These are phyloP conservation scores for Actinia equina DNA, from an alignment of 64 coral and sea anemone genomes.

Conservation along the genomic window DNA sequence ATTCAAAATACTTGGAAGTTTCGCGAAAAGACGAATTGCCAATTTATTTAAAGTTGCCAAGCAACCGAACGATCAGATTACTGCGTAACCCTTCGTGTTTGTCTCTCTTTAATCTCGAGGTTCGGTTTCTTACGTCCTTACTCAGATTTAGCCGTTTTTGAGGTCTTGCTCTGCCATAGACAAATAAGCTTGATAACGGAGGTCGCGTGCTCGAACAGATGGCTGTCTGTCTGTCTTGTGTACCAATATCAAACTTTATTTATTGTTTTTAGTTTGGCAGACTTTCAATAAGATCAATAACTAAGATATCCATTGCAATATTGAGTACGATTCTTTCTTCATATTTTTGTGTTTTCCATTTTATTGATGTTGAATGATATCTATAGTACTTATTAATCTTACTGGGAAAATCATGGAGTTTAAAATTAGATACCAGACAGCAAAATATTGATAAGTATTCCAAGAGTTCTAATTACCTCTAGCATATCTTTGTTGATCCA, in stretches of 20 bases:
- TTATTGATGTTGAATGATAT: neutral
- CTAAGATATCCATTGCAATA: neutral
- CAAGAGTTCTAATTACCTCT: neutral
- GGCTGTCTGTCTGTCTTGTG: neutral
- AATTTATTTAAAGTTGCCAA: neutral
- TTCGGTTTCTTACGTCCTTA: neutral
- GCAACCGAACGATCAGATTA: neutral
- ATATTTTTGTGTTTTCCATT: neutral
- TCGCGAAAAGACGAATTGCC: neutral
- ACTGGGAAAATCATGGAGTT: neutral
- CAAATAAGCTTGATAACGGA: no score
- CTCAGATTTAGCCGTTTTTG: neutral
- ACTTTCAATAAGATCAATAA: neutral
- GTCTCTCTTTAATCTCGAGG: neutral
- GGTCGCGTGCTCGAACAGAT: neutral
- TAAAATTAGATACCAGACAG: neutral
- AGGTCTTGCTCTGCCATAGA: no score
- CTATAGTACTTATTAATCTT: neutral
- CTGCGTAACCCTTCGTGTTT: neutral
- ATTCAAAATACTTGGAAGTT: neutral
- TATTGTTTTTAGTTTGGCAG: neutral
- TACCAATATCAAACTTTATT: neutral
- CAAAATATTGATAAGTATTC: neutral
- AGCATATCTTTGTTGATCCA: neutral
- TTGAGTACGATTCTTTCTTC: neutral